Conservation (phyloP, 2,797 vertebrate species). For the Ptychobarbus kaznakovi region DNA sequence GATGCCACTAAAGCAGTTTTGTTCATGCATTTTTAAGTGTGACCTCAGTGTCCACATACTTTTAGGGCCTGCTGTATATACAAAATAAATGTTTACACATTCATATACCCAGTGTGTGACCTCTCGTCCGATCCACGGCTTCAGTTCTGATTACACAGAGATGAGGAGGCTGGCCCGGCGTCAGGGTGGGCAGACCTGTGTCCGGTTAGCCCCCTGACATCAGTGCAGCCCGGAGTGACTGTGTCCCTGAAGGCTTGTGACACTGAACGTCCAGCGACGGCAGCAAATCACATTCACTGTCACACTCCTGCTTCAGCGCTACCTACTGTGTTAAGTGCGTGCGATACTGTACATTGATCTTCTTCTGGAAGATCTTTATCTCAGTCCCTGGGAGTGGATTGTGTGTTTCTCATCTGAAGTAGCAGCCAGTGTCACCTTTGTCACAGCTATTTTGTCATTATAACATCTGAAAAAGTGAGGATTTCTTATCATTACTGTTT, state of each 20-base stretch:
- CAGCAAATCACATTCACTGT: conserved; percentile 7
- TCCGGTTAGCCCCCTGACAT: conserved; percentile 23
- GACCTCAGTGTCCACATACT: background rate
- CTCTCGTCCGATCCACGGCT: background rate
- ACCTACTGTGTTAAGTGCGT: background rate
- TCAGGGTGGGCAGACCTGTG: conserved; percentile 4
- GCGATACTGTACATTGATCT: conserved; percentile 5
- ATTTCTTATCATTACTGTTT: background rate
- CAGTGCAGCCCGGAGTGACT: background rate
- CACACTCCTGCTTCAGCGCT: background rate
- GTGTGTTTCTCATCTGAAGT: background rate
- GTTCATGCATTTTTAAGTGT: background rate
- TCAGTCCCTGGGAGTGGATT: background rate
- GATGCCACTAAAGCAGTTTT: background rate
- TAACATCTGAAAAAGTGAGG: background rate
- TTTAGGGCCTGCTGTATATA: background rate
- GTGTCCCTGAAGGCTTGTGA: conserved; percentile 24
- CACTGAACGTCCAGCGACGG: background rate
- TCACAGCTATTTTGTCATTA: background rate
- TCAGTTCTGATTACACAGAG: background rate
- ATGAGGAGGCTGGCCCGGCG: background rate
- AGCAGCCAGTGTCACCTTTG: background rate
- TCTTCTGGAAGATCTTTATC: background rate
- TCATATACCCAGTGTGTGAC: background rate
- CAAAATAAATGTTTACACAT: conserved; percentile 21